phyloP scores from a whole-genome alignment of 2,797 vertebrate genomes.

The Anguilla obscura region DNA sequence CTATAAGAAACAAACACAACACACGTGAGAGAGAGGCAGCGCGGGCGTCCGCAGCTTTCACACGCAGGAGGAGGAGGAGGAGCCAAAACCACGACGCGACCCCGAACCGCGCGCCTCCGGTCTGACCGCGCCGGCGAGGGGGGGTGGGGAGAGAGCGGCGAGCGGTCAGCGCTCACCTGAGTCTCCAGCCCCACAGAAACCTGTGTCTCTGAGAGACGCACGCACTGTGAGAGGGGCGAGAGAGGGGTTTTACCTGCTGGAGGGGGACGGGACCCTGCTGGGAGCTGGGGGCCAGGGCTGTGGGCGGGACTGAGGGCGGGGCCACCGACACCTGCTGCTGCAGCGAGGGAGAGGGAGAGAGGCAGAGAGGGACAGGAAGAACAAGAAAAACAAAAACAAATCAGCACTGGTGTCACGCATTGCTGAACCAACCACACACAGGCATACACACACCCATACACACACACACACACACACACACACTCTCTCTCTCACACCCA shows the following conservation, averaged over 20 bases:
- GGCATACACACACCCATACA: not conserved
- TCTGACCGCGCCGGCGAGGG: not conserved
- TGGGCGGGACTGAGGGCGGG: constrained; percentile 57
- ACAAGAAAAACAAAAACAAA: constrained; percentile 49
- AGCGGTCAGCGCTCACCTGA: too few relatives aligned
- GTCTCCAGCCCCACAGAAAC: not conserved
- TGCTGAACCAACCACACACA: not conserved
- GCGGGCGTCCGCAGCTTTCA: constrained; percentile 45
- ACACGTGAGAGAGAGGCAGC: constrained; percentile 58
- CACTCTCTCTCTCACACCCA: not conserved
- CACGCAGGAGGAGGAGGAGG: constrained; percentile 43
- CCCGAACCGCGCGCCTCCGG: not conserved
- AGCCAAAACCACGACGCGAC: not conserved
- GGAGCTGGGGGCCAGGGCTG: constrained; percentile 65
- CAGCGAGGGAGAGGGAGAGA: constrained; percentile 48
- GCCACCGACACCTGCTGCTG: constrained; percentile 68
- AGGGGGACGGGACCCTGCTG: constrained; percentile 64
- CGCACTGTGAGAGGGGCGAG: not conserved
- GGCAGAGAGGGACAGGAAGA: constrained; percentile 32
- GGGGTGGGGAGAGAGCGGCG: not conserved
- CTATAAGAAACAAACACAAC: constrained; percentile 74
- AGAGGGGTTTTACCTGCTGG: constrained; percentile 72
- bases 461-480: not conserved
- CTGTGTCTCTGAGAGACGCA: not conserved
- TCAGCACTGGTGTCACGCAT: not conserved